Percentiles rank a stretch among this genome's conserved stretches.
Conservation (phyloP, 1,140 invertebrate species). For the Bombus sylvicola region DNA sequence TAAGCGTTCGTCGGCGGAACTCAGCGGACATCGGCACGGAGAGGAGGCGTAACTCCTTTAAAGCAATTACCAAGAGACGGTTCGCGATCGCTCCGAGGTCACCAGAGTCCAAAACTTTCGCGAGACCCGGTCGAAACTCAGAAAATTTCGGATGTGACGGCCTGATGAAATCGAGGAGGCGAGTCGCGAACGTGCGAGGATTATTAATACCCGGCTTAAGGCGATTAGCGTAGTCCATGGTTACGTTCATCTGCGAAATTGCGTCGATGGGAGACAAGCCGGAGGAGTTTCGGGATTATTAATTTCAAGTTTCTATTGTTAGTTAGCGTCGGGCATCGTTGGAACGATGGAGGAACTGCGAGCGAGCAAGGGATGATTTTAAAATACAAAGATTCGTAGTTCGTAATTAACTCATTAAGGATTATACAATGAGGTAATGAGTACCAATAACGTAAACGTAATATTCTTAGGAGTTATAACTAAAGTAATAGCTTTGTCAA, state of each 20-base stretch:
- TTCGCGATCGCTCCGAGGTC: neutral
- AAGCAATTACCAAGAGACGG: slow-evolving; percentile 47
- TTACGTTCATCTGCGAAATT: slow-evolving; percentile 32
- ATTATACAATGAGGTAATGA: neutral
- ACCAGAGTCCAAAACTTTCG: slow-evolving; percentile 11
- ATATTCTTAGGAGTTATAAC: neutral
- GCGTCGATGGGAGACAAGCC: neutral
- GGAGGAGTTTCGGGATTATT: slow-evolving; percentile 29
- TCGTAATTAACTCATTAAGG: neutral
- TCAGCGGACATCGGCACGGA: neutral
- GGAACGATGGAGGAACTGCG: neutral
- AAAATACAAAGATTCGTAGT: neutral
- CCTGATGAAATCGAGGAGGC: neutral
- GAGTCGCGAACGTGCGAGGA: neutral
- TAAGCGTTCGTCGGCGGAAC: slow-evolving; percentile 2
- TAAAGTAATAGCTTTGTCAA: no score
- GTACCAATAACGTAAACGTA: neutral
- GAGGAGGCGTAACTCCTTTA: slow-evolving; percentile 5
- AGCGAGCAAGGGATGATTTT: neutral
- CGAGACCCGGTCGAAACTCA: no score
- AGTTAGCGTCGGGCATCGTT: neutral
- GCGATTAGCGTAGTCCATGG: slow-evolving; percentile 5
- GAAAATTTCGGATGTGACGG: neutral
- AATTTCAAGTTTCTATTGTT: slow-evolving; percentile 15
- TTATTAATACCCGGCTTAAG: slow-evolving; percentile 35